phyloP scores from a whole-genome alignment of 1,140 invertebrate genomes.

The Acromyrmex charruanus region DNA sequence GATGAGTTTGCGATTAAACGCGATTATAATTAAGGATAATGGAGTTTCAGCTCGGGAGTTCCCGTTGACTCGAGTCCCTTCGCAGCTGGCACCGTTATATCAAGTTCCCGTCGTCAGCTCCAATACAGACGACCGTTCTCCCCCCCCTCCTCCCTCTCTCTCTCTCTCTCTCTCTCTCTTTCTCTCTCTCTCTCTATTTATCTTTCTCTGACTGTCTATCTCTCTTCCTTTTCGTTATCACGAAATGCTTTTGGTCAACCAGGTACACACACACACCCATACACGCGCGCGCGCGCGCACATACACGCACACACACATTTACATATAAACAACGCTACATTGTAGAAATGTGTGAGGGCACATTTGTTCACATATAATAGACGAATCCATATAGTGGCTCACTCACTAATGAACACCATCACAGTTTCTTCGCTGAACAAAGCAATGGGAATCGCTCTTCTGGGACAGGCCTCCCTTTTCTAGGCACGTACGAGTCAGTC shows the following conservation, averaged over 20 bases:
- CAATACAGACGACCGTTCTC: conserved; percentile 7
- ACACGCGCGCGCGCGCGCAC: too few species aligned
- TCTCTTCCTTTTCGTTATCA: conserved; percentile 31
- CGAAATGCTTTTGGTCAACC: conserved; percentile 71
- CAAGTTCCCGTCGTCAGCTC: conserved; percentile 68
- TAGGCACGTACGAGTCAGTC: conserved; percentile 48
- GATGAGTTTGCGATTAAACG: conserved; percentile 84
- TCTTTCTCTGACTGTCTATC: not conserved
- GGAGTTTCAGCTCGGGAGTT: conserved; percentile 81
- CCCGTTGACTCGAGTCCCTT: conserved; percentile 67
- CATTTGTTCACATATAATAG: conserved; percentile 41
- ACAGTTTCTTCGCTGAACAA: conserved; percentile 56
- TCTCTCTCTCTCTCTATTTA: not conserved
- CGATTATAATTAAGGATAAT: conserved; percentile 85
- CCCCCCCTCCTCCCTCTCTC: too few species aligned
- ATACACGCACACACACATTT: not conserved
- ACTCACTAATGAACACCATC: conserved; percentile 66
- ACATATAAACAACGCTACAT: not conserved
- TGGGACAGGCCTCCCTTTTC: conserved; percentile 42
- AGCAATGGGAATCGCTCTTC: conserved; percentile 67
- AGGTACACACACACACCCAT: not conserved
- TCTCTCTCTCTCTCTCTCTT: too few species aligned
- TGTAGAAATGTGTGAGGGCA: conserved; percentile 11
- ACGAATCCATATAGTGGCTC: conserved; percentile 42
- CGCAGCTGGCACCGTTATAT: conserved; percentile 73